Evolutionary conservation across 2,113 vertebrate genomes (phyloP), one percentile per base, ranked within the genome.

Genomic region (Hemiprocne comata): DNA sequence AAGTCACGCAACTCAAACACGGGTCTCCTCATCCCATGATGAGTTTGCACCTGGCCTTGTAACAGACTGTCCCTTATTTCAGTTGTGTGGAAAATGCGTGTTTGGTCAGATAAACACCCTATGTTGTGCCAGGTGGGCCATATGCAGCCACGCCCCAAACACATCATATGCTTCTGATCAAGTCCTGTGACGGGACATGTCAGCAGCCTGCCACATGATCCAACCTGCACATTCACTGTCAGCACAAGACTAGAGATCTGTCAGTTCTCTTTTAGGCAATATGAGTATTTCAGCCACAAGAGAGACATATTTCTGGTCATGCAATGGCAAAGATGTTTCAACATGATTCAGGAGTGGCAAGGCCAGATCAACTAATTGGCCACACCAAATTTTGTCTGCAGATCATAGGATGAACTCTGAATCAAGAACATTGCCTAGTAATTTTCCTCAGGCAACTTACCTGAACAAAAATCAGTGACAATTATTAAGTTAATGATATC

Each of bases 11-110:
- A 20, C 1, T 3, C 31, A 48, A 71, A 42, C 28, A 28, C 13
- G 48, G 16, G 9, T 40, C 46, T 40, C 11, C 10, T 3, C 51
- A 54, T 9, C 26, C 16, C 0, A 0, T 3, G 1, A 6, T 15
- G 25, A 29, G 40, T 71, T 82, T 78, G 46, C 3, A 3, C 25
- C 36, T 62, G 46, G 23, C 36, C 16, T 34, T 54, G 18, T 58
- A 72, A 78, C 20, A 55, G 17, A 36, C 8, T 7, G 29, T 34
- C 13, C n/a, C 17, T 53, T 77, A 29, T 24, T 87, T 66, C 2
- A 75, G n/a, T 36, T 36, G 28, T 15, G n/a, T 40, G 28, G 16
- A 46, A 83, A 75, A 13, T 5, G 9, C 17, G 11, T 4, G 33
- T 46, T 69, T 67, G 84, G 44, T 64, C 53, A 75, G 8, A 1